Conservation (phyloP, 2,113 vertebrate species). For the Pachycephala philippinensis region DNA sequence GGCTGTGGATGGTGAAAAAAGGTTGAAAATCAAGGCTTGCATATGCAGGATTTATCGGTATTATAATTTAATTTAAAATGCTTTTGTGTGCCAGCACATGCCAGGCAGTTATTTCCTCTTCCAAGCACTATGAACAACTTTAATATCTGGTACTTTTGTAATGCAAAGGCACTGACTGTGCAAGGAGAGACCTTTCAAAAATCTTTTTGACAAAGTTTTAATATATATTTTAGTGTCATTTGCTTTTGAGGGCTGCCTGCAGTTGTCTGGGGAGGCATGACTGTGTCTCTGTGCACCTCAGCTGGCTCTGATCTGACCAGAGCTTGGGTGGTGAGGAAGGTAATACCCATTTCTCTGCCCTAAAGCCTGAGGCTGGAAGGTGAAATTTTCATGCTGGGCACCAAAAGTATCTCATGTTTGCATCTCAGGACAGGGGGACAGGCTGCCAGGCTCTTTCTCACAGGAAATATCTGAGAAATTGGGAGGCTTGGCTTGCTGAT, state of each 20-base stretch:
- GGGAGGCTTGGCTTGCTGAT: not conserved
- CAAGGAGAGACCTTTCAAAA: not conserved
- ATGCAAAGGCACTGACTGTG: not conserved
- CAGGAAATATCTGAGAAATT: not conserved
- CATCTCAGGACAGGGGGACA: not conserved
- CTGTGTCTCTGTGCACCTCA: not conserved
- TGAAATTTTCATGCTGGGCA: not conserved
- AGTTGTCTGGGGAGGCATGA: not conserved
- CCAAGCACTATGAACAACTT: not conserved
- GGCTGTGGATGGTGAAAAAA: not conserved
- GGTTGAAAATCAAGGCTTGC: not conserved
- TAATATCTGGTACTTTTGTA: not conserved
- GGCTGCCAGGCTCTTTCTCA: not conserved
- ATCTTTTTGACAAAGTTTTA: not conserved
- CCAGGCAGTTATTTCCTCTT: not conserved
- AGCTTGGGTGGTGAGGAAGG: not conserved
- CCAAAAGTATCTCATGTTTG: not conserved
- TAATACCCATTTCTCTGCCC: not conserved
- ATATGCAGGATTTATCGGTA: fast-evolving
- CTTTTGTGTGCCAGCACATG: not conserved
- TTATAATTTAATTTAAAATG: not conserved
- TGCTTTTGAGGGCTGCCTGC: not conserved
- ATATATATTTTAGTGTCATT: not conserved
- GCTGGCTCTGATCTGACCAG: not conserved
- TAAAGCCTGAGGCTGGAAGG: not conserved